A percentile compares a stretch with the other conserved stretches of the same genome.
Evolutionary conservation across 1,140 invertebrate genomes (phyloP).

Genomic region (Bilobella aurantiaca): DNA sequence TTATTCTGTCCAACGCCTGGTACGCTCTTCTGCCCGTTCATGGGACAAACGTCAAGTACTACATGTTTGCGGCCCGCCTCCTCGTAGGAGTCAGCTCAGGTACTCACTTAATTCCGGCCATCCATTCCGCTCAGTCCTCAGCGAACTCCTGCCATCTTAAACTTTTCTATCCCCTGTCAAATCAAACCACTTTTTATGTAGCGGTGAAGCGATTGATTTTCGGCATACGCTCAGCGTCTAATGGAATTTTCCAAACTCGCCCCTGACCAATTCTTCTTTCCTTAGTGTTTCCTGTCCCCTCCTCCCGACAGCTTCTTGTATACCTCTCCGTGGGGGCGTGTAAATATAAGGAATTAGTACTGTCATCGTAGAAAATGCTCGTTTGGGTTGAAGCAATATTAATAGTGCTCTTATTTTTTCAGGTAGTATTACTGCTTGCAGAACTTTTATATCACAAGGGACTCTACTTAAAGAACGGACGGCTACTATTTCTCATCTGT

Average conservation of each 20-base stretch:
- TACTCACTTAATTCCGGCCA: slow-evolving; percentile 39
- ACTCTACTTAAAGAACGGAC: slow-evolving; percentile 70
- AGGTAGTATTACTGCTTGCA: slow-evolving; percentile 76
- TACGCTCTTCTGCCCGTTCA: slow-evolving; percentile 57
- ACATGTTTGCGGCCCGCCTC: slow-evolving; percentile 65
- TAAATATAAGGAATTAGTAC: background rate
- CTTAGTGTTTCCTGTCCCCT: background rate
- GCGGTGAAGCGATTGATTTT: background rate
- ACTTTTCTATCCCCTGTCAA: too few species aligned
- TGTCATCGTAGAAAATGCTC: too few species aligned
- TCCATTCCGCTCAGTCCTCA: background rate
- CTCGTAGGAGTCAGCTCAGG: slow-evolving; percentile 78
- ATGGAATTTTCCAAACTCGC: too few species aligned
- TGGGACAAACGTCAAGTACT: slow-evolving; percentile 47
- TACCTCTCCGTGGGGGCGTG: too few species aligned
- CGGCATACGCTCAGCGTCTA: too few species aligned
- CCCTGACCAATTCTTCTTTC: too few species aligned
- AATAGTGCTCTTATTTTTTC: too few species aligned
- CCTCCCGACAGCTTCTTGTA: background rate
- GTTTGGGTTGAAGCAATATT: too few species aligned
- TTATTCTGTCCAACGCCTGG: slow-evolving; percentile 60
- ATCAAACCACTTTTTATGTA: too few species aligned
- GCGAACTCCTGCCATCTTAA: background rate
- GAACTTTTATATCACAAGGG: slow-evolving; percentile 75
- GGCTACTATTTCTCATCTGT: slow-evolving; percentile 69